Conservation (phyloP, 2,113 vertebrate species). For the Amblyornis subalaris region DNA sequence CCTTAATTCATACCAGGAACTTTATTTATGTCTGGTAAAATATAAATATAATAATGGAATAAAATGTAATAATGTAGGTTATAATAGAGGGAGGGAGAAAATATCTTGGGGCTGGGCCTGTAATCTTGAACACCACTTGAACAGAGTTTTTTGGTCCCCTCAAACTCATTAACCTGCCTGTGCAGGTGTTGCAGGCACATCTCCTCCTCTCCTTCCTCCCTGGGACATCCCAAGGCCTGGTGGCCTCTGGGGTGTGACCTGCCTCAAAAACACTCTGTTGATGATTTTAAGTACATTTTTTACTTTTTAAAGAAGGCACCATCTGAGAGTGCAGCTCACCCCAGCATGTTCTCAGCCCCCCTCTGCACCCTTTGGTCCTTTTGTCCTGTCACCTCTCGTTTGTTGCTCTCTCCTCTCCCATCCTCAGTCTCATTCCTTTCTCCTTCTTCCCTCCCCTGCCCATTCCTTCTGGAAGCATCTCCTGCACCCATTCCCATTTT, state of each 20-base stretch:
- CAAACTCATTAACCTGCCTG: not conserved
- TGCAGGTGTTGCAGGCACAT: accelerated
- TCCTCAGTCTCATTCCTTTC: not conserved
- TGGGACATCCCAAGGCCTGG: not conserved
- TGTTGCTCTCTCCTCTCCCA: not conserved
- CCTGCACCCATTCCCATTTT: not conserved
- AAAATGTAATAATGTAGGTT: not conserved
- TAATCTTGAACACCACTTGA: not conserved
- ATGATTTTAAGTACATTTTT: not conserved
- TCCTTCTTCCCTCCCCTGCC: not conserved
- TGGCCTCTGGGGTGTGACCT: not conserved
- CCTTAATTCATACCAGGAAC: not conserved
- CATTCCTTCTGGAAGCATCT: not conserved
- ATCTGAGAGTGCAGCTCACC: not conserved
- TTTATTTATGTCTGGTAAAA: not conserved
- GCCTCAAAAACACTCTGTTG: not conserved
- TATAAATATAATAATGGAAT: not conserved
- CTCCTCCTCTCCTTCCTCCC: not conserved
- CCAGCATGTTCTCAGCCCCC: accelerated
- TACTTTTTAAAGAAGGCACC: not conserved
- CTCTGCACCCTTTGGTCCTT: not conserved
- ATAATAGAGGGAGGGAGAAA: not conserved
- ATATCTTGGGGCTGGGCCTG: not conserved
- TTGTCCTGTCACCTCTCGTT: not conserved
- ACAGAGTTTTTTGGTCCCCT: not conserved